Evolutionary conservation across 2,888 invertebrate genomes (phyloP).

Genomic region (Danaus chrysippus): DNA sequence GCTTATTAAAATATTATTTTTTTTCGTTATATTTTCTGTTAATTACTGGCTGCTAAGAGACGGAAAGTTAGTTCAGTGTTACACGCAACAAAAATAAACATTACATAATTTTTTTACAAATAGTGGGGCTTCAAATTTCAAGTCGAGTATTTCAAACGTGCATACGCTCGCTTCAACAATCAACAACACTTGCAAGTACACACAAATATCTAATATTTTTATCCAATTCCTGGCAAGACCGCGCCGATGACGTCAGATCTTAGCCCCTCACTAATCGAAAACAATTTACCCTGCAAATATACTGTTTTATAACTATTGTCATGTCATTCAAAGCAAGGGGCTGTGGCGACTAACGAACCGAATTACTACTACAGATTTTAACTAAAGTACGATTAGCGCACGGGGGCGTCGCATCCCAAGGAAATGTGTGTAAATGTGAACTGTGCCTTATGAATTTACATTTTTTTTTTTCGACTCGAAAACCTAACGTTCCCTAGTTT

Average conservation of each 20-base stretch:
- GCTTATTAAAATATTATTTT: slow-evolving; percentile 30
- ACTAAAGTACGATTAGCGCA: not conserved
- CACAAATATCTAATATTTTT: slow-evolving; percentile 13
- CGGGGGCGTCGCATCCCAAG: not conserved
- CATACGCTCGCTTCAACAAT: slow-evolving; percentile 11
- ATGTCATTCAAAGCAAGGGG: slow-evolving; percentile 40
- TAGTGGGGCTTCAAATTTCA: not conserved
- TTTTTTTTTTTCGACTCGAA: too few relatives aligned
- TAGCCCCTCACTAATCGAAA: slow-evolving; percentile 40
- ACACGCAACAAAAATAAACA: slow-evolving; percentile 14
- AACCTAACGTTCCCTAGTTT: too few relatives aligned
- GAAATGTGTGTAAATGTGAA: not conserved
- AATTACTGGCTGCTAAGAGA: slow-evolving; percentile 26
- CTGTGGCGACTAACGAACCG: slow-evolving; percentile 10
- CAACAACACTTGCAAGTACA: slow-evolving; percentile 15
- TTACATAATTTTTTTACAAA: too few relatives aligned
- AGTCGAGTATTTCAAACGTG: slow-evolving; percentile 19
- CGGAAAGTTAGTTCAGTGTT: not conserved
- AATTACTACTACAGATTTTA: not conserved
- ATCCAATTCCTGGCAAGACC: slow-evolving; percentile 23
- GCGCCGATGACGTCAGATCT: slow-evolving; percentile 12
- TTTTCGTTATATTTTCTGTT: slow-evolving; percentile 26
- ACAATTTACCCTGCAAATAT: slow-evolving; percentile 53
- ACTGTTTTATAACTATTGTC: slow-evolving; percentile 37
- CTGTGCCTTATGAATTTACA: too few relatives aligned